These are phyloP conservation scores for Hoplias malabaricus DNA, from an alignment of 2,113 vertebrate genomes.

Conservation along the genomic window DNA sequence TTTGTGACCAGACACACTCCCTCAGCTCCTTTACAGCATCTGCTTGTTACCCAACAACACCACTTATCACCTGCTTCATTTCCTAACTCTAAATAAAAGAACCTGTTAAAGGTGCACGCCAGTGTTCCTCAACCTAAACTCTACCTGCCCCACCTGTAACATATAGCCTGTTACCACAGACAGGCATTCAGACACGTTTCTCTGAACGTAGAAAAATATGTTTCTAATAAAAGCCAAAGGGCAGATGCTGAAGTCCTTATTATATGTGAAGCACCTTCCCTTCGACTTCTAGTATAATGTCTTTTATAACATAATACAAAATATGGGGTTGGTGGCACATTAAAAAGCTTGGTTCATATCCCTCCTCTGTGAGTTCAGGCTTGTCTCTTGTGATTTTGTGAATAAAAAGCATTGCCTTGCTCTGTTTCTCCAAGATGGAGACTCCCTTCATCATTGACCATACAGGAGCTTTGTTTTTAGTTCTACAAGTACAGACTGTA, in stretches of 20 bases:
- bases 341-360: too few species aligned
- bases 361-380: too few species aligned
- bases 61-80: not conserved
- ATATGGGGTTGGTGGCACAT: too few species aligned
- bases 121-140: not conserved
- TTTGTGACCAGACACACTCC: not conserved
- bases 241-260: not conserved
- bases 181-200: not conserved
- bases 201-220: not conserved
- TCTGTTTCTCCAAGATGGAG: too few species aligned
- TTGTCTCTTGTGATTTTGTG: too few species aligned
- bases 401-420: too few species aligned
- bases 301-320: not conserved
- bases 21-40: not conserved
- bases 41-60: not conserved
- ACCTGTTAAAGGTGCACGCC: not conserved
- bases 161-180: not conserved
- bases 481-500: too few species aligned
- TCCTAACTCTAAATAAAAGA: not conserved
- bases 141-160: not conserved
- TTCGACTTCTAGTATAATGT: not conserved
- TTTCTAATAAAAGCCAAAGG: not conserved
- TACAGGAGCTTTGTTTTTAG: too few species aligned
- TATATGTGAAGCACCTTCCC: not conserved
- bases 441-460: too few species aligned